Base-by-base conservation (phyloP, 2,113 vertebrate species). In the Pterocles gutturalis region DNA sequence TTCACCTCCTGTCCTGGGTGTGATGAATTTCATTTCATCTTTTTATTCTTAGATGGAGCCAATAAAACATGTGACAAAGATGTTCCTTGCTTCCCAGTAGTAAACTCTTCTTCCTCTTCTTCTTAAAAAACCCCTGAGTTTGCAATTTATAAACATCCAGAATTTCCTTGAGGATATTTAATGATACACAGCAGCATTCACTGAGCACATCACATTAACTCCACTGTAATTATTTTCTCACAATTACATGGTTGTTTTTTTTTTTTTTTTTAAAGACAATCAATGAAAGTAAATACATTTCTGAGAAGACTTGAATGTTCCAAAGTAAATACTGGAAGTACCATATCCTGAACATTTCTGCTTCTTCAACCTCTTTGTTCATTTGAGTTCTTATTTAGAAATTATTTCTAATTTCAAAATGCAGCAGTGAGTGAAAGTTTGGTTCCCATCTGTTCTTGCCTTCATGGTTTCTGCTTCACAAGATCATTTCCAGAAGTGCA, bases 401-500 rank as follows among this genome's bases (percentile, higher is more conserved):
- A 84, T 91, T 15, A 28, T 72, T 90, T 54, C 38, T 58, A 48
- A 79, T 90, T 88, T 83, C 66, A 73, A 88, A 95, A 83, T 6
- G 49, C 61, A 94, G 26, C 78, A n/a, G 12, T 6, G 17, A 89
- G 55, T 38, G 62, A 62, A 87, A 87, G 38, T 67, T 93, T 65
- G 64, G n/a, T 70, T 89, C 55, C 87, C 94, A 96, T 93, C 96
- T 96, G 93, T 76, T 96, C 72, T 66, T 66, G 70, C 51, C 85
- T 90, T 94, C 79, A 70, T 46, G n/a, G 69, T 96, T 95, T 93
- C 86, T 97, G 86, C 96, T 84, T 76, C 73, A 17, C 3, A 64
- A 95, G 75, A 67, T 61, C 28, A 28, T 61, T 91, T 83, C 67
- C 87, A 93, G 77, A 57, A 77, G 62, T 54, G 71, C 67, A 75